Base-by-base conservation (phyloP, 2,888 invertebrate genomes). In the Galerucella nymphaeae region DNA sequence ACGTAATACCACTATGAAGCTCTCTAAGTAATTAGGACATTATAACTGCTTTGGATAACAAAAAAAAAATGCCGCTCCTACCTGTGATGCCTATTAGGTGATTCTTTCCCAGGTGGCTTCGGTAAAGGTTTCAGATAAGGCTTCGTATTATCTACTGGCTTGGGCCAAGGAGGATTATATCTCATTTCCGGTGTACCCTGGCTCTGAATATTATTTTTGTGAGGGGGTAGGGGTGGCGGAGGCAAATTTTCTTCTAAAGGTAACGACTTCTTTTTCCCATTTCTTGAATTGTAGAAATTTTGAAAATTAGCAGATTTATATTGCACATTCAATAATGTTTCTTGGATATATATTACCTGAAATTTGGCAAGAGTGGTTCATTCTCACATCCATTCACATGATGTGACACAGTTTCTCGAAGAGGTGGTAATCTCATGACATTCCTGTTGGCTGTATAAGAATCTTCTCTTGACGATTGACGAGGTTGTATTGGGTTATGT, bases 81-180 rank as follows among this genome's bases (percentile, higher is more conserved):
- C 74, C 84, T 80, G 66, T 83, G 82, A 77, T 84, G 83, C 66
- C 84, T 79, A 72, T 83, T 85, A 1, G 87, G 85, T 23, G 86
- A 85, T 80, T 86, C 85, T 81, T 86, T 85, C 8, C 88, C 85
- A n/a, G 90, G 90, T 70, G 90, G 86, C 83, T 89, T 90, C 57
- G 90, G 90, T 79, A 90, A 83, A 48, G 90, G 90, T 82, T 90
- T 90, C 82, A 90, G 85, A 80, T 90, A 90, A 20, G 89, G 89
- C 80, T 87, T 87, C 41, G 84, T 78, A 67, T 81, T 83, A 69
- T 84, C 83, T 13, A 79, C 72, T 11, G 80, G 80, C 58, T 91
- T 87, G 10, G 92, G 91, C 91, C 91, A 91, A 0, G 91, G 92
- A 0, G 91, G 90, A 4, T 90, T 90, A 69, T 88, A 88, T 78